Conservation (phyloP, 2,797 vertebrate species). For the Oreonectes daqikongensis region DNA sequence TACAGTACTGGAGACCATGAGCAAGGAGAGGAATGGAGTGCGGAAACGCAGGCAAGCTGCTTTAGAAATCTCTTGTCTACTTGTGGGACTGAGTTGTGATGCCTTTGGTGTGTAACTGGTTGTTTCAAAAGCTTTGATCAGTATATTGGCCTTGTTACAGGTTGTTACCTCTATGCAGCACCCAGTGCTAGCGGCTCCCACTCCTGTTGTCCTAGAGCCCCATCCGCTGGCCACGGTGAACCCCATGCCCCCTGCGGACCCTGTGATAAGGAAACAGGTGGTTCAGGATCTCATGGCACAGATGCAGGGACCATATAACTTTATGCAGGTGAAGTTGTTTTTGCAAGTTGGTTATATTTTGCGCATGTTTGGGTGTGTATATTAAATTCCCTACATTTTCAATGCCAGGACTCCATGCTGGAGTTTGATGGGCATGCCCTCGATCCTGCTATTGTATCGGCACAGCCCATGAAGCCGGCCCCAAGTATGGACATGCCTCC, state of each 20-base stretch:
- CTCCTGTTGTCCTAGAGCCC: slow-evolving; percentile 81
- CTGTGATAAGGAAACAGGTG: slow-evolving; percentile 88
- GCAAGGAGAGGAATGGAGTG: slow-evolving; percentile 91
- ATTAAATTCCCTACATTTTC: neutral
- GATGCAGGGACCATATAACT: slow-evolving; percentile 98
- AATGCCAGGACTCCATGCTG: slow-evolving; percentile 91
- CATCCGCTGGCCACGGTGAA: slow-evolving; percentile 79
- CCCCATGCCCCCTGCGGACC: slow-evolving; percentile 84
- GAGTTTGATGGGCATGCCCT: slow-evolving; percentile 94
- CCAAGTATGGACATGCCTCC: slow-evolving; percentile 89
- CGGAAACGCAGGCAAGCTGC: slow-evolving; percentile 57
- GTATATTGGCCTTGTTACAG: slow-evolving; percentile 64
- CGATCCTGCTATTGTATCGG: slow-evolving; percentile 95
- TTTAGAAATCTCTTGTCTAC: neutral
- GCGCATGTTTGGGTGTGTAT: neutral
- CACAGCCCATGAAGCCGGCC: slow-evolving; percentile 92
- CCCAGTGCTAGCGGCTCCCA: slow-evolving; percentile 67
- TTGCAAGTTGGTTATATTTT: neutral
- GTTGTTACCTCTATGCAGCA: slow-evolving; percentile 84
- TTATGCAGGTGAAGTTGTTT: slow-evolving; percentile 87
- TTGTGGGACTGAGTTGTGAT: neutral
- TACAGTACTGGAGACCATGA: slow-evolving; percentile 92
- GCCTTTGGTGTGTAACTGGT: neutral
- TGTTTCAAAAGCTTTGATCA: neutral
- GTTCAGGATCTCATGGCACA: slow-evolving; percentile 98